phyloP scores from a whole-genome alignment of 2,888 invertebrate genomes.

The Zeuzera pyrina region DNA sequence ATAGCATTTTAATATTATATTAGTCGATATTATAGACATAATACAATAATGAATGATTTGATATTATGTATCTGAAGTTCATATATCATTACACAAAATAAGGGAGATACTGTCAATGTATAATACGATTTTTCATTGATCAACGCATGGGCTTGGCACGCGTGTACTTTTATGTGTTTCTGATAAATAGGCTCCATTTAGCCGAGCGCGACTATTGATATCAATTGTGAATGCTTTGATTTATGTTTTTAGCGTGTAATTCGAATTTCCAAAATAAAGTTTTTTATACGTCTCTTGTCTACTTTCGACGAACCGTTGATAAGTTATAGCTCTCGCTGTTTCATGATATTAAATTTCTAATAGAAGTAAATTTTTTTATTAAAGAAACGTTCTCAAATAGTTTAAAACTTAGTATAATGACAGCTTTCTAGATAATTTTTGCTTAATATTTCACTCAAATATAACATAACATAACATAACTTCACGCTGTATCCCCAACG shows the following conservation, averaged over 20 bases:
- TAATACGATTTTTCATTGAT: constrained; percentile 50
- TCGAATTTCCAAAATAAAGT: constrained; percentile 40
- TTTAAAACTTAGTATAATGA: no score
- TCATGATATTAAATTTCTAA: no score
- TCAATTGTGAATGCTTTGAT: constrained; percentile 47
- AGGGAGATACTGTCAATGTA: constrained; percentile 50
- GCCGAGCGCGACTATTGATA: constrained; percentile 51
- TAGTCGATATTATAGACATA: constrained; percentile 34
- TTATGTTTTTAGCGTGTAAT: constrained; percentile 53
- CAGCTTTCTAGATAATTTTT: no score
- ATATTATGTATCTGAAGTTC: constrained; percentile 25
- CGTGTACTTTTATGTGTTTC: constrained; percentile 46
- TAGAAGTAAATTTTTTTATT: no score
- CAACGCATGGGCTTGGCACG: constrained; percentile 48
- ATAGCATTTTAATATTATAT: constrained; percentile 56
- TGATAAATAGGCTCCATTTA: constrained; percentile 56
- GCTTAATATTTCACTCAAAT: no score
- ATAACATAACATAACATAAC: no score
- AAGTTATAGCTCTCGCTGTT: constrained; percentile 36
- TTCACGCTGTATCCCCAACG: no score
- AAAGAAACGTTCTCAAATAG: no score
- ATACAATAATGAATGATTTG: constrained; percentile 14
- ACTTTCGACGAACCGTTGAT: constrained; percentile 35
- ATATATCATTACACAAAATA: constrained; percentile 51
- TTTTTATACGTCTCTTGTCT: constrained; percentile 28